Conservation (phyloP, 2,113 vertebrate genomes). For the Acinonyx jubatus region DNA sequence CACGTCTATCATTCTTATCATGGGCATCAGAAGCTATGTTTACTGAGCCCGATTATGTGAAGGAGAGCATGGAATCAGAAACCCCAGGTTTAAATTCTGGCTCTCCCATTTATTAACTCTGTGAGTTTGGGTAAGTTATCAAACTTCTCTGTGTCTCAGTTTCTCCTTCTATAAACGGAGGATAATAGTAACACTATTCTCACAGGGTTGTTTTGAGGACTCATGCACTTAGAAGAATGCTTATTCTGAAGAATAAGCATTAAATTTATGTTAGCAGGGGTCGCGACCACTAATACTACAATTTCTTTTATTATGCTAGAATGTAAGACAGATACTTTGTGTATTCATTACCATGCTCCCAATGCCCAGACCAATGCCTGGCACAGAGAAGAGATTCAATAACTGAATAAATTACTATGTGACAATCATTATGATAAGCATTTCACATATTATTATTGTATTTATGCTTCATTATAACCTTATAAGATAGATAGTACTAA, state of each 20-base stretch:
- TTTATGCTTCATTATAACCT: neutral
- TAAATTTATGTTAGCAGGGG: neutral
- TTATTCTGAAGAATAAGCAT: neutral
- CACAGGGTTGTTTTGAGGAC: neutral
- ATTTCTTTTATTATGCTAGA: neutral
- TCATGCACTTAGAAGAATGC: neutral
- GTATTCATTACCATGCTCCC: neutral
- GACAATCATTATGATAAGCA: neutral
- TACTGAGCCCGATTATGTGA: neutral
- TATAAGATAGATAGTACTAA: neutral
- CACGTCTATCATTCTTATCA: neutral
- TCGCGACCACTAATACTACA: neutral
- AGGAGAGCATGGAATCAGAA: neutral
- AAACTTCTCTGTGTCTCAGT: neutral
- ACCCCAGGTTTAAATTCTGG: slow-evolving; percentile 17
- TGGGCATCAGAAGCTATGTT: neutral
- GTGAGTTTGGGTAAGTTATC: neutral
- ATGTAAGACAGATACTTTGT: neutral
- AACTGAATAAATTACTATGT: neutral
- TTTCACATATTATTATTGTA: neutral
- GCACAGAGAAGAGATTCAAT: neutral
- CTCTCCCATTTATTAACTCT: neutral
- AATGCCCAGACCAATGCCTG: neutral
- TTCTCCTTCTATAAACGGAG: neutral
- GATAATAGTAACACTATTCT: neutral